Evolutionary conservation across 2,797 vertebrate genomes (phyloP).

Genomic region (Apodemus agrarius): DNA sequence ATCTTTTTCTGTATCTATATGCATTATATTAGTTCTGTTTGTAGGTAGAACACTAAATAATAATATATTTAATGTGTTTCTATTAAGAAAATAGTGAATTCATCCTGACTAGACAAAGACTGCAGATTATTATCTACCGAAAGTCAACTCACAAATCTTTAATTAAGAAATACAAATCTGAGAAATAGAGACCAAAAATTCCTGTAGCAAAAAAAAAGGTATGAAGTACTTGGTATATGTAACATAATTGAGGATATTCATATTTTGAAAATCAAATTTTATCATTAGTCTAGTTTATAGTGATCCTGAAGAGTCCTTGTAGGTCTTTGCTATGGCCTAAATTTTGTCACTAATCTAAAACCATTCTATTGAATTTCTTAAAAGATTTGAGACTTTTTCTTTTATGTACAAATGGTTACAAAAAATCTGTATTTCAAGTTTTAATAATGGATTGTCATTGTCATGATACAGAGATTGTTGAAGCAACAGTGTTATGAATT

Average conservation of each 20-base stretch:
- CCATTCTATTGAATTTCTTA: neutral
- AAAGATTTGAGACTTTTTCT: neutral
- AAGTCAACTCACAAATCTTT: neutral
- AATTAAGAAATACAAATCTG: neutral
- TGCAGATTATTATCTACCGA: neutral
- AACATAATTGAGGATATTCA: neutral
- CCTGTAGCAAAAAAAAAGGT: neutral
- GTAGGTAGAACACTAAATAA: neutral
- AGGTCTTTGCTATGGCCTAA: neutral
- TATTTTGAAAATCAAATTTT: neutral
- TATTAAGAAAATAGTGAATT: conserved; percentile 29
- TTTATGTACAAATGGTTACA: neutral
- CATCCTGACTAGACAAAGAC: neutral
- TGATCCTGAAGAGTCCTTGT: neutral
- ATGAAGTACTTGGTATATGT: neutral
- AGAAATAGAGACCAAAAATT: neutral
- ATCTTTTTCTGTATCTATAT: neutral
- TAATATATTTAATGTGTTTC: neutral
- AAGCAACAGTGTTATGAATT: neutral
- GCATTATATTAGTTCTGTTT: neutral
- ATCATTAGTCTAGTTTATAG: neutral
- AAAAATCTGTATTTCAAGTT: conserved; percentile 5
- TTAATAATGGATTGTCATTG: conserved; percentile 4
- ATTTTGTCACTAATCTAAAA: neutral
- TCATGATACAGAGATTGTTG: neutral